Evolutionary conservation across 2,113 vertebrate species (phyloP).

Genomic region (Leptobrachium ailaonicum): DNA sequence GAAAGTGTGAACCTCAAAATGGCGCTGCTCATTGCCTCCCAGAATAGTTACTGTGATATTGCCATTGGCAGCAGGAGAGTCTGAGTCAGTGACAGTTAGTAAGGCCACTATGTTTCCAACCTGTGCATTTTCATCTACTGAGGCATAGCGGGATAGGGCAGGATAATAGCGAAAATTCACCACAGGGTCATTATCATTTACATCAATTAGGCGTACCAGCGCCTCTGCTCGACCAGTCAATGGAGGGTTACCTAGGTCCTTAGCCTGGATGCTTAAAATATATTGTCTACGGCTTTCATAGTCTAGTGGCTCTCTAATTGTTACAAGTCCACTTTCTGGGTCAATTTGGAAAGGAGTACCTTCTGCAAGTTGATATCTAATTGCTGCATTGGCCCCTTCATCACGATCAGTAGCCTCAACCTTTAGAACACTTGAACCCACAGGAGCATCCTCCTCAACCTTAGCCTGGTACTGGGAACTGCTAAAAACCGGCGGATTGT

Average conservation of each 20-base stretch:
- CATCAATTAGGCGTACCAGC: conserved; percentile 84
- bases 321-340: conserved; percentile 84
- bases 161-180: conserved; percentile 93
- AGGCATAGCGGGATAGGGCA: conserved; percentile 90
- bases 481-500: conserved; percentile 90
- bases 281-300: conserved; percentile 86
- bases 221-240: conserved; percentile 88
- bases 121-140: conserved; percentile 92
- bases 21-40: conserved; percentile 91
- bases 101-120: conserved; percentile 93
- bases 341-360: conserved; percentile 86
- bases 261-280: conserved; percentile 86
- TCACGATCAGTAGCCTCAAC: conserved; percentile 87
- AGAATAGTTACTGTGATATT: conserved; percentile 94
- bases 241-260: conserved; percentile 81
- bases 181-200: conserved; percentile 94
- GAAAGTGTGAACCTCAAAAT: conserved; percentile 96
- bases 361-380: conserved; percentile 81
- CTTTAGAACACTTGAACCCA: conserved; percentile 89
- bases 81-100: conserved; percentile 90
- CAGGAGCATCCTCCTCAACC: conserved; percentile 84
- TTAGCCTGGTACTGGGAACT: conserved; percentile 83
- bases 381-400: conserved; percentile 90
- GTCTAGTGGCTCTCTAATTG: conserved; percentile 85
- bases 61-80: conserved; percentile 88